These are phyloP conservation scores for Hirtodrosophila alboralis DNA, from an alignment of 2,888 invertebrate species.

Conservation along the genomic window DNA sequence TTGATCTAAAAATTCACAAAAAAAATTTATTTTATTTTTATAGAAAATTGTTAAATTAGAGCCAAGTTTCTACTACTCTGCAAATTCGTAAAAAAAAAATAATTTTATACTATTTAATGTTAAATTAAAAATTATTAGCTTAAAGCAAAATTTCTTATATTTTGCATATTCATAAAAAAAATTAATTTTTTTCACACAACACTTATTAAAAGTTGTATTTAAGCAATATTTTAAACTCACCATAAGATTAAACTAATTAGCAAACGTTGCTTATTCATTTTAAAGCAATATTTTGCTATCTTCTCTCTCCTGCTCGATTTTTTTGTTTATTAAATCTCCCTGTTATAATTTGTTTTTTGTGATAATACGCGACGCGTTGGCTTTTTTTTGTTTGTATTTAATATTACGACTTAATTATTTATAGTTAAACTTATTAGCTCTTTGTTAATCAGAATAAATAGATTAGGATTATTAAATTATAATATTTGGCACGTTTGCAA, in stretches of 20 bases:
- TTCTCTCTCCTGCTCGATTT: conserved; percentile 6
- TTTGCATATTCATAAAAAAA: too few species aligned
- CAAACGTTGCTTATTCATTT: conserved; percentile 73
- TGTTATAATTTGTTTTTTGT: conserved; percentile 14
- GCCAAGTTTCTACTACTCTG: too few species aligned
- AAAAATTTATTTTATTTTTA: too few species aligned
- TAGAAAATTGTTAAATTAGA: too few species aligned
- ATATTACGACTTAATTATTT: conserved; percentile 75
- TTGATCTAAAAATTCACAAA: too few species aligned
- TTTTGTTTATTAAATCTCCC: background rate
- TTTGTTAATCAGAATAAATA: conserved; percentile 74
- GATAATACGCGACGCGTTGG: conserved; percentile 29
- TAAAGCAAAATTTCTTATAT: too few species aligned
- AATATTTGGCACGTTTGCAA: conserved; percentile 77
- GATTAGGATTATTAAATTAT: conserved; percentile 69
- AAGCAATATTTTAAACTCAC: conserved; percentile 61
- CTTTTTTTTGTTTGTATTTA: conserved; percentile 52
- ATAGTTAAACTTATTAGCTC: conserved; percentile 77
- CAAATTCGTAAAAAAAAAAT: too few species aligned
- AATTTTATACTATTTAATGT: too few species aligned
- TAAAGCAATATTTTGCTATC: conserved; percentile 48
- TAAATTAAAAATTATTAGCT: too few species aligned
- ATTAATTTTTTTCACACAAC: too few species aligned
- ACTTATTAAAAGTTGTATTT: background rate
- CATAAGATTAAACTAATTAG: conserved; percentile 79